A percentile compares a stretch with the other conserved stretches of the same genome.
Conservation (phyloP, 2,113 vertebrate species). For the Rhegmatorhina hoffmannsi region DNA sequence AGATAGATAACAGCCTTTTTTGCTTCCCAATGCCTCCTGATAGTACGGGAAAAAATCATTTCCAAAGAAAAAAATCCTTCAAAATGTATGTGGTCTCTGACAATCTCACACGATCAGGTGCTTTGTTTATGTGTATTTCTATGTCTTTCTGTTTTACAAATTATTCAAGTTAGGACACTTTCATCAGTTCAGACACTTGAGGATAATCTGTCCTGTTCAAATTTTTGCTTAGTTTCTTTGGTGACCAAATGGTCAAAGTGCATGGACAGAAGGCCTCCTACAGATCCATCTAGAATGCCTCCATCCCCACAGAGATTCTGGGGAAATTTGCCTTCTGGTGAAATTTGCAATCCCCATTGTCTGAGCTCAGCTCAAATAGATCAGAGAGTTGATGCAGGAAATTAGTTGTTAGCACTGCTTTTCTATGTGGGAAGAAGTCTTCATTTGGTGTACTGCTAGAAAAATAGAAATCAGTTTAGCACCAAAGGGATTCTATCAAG, state of each 20-base stretch:
- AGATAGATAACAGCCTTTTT: not conserved
- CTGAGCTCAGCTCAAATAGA: not conserved
- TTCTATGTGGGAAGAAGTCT: not conserved
- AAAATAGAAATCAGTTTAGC: not conserved
- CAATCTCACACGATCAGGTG: not conserved
- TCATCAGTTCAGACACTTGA: not conserved
- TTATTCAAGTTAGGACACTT: not conserved
- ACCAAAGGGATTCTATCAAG: not conserved
- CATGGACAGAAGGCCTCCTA: not conserved
- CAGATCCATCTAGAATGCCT: not conserved
- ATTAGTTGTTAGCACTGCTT: not conserved
- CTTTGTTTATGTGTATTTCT: not conserved
- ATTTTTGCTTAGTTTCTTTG: not conserved
- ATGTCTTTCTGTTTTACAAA: not conserved
- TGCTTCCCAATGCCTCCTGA: not conserved
- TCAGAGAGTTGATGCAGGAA: not conserved
- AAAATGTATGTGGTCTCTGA: not conserved
- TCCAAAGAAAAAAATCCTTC: not conserved
- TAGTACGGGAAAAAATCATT: not conserved
- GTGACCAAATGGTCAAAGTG: not conserved
- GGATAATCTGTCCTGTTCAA: not conserved
- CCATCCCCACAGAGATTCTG: not conserved
- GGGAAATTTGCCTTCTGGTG: not conserved
- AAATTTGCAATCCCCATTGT: not conserved
- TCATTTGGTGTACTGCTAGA: not conserved